Percentiles rank a stretch among this genome's conserved stretches.
Evolutionary conservation across 2,888 invertebrate species (phyloP).

Genomic region (Trachelus troglodyta): DNA sequence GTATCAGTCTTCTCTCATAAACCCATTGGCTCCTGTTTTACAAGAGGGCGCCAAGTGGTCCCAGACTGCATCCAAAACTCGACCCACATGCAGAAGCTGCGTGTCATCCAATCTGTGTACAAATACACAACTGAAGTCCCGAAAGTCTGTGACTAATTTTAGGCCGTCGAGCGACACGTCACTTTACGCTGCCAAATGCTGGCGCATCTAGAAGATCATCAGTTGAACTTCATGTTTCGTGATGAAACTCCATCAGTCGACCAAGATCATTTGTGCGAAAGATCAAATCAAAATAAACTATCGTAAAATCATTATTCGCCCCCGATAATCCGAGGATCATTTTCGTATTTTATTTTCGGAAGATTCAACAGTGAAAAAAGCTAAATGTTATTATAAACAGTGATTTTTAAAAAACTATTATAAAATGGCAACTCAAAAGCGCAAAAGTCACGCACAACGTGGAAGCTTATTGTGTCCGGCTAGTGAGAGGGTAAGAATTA

Average conservation of each 20-base stretch:
- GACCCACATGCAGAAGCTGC: background rate
- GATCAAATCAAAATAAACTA: background rate
- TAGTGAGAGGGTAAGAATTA: background rate
- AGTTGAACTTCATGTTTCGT: background rate
- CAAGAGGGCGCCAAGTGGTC: background rate
- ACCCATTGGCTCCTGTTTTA: no score
- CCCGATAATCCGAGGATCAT: background rate
- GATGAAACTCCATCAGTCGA: background rate
- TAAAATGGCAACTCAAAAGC: background rate
- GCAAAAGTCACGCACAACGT: background rate
- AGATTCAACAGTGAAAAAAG: background rate
- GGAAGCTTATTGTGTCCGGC: constrained; percentile 4
- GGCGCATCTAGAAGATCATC: background rate
- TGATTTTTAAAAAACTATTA: no score
- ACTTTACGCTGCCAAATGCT: background rate
- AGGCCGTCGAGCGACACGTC: background rate
- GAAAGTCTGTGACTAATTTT: background rate
- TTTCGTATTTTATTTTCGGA: background rate
- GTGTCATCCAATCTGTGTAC: background rate
- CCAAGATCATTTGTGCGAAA: background rate
- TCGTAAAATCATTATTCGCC: background rate
- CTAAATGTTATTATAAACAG: background rate
- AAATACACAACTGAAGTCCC: background rate
- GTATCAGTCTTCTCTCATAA: background rate
- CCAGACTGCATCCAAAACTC: background rate